A percentile compares a stretch with the other conserved stretches of the same genome.
These are phyloP conservation scores for Spisula subtruncata DNA, from an alignment of 2,888 invertebrate genomes.

Conservation along the genomic window DNA sequence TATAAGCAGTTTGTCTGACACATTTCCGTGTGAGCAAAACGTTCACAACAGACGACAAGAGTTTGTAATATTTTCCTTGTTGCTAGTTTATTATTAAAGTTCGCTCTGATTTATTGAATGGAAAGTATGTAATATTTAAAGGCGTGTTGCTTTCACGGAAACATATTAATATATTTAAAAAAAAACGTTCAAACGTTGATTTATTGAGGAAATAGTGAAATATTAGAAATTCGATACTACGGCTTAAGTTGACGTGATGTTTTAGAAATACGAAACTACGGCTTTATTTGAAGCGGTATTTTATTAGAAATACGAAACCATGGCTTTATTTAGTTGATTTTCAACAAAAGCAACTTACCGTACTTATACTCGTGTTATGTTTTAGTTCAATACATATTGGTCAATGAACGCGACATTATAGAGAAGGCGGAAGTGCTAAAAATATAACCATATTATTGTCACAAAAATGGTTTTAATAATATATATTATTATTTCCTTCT, in stretches of 20 bases:
- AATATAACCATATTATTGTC: too few relatives aligned
- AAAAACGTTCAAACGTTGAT: not conserved
- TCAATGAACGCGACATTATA: not conserved
- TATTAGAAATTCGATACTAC: not conserved
- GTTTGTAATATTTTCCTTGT: not conserved
- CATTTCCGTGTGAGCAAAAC: not conserved
- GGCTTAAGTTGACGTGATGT: not conserved
- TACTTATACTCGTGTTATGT: not conserved
- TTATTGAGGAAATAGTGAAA: not conserved
- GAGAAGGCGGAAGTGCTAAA: not conserved
- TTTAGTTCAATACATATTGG: not conserved
- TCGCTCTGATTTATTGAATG: not conserved
- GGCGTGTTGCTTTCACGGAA: not conserved
- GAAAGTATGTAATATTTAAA: not conserved
- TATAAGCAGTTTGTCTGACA: not conserved
- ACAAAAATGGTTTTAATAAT: too few relatives aligned
- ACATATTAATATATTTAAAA: slow-evolving; percentile 2
- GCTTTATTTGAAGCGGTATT: not conserved
- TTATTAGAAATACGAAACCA: too few relatives aligned
- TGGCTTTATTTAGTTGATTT: too few relatives aligned
- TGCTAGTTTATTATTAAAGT: not conserved
- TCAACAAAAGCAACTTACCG: too few relatives aligned
- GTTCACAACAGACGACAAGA: not conserved
- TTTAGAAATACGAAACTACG: not conserved
- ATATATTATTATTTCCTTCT: too few relatives aligned